A percentile compares a stretch with the other conserved stretches of the same genome.
Evolutionary conservation across 2,113 vertebrate genomes (phyloP).

Genomic region (Hyla sarda): DNA sequence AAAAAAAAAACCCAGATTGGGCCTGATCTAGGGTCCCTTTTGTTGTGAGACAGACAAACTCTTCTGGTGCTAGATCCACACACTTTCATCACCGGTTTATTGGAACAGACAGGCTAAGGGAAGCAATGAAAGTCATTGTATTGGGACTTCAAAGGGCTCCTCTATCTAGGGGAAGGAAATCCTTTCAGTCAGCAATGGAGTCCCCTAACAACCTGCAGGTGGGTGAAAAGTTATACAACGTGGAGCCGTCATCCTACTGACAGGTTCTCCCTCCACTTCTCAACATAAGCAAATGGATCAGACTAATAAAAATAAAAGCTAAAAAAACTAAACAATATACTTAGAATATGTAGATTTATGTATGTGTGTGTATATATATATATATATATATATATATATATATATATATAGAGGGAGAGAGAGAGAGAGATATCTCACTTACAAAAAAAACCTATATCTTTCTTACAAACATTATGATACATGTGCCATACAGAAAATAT

Average conservation of each 20-base stretch:
- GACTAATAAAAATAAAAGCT: no score
- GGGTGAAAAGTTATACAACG: conserved; percentile 83
- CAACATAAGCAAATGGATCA: no score
- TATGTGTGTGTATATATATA: no score
- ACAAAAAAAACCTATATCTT: no score
- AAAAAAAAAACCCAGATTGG: conserved; percentile 71
- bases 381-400: no score
- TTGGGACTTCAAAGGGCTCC: conserved; percentile 85
- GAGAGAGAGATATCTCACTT: no score
- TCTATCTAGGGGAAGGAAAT: conserved; percentile 85
- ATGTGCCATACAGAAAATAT: no score
- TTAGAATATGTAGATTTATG: no score
- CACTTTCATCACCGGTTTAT: conserved; percentile 88
- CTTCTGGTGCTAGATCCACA: conserved; percentile 76
- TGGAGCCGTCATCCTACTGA: conserved; percentile 70
- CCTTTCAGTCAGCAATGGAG: conserved; percentile 84
- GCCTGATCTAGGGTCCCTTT: conserved; percentile 82
- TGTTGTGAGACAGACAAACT: conserved; percentile 84
- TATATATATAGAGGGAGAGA: no score
- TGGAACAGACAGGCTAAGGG: conserved; percentile 80
- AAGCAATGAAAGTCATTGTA: conserved; percentile 88
- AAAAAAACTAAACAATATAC: no score
- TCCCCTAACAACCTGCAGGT: conserved; percentile 78
- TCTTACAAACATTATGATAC: no score
- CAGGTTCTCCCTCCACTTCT: conserved; percentile 15